A percentile compares a stretch with the other conserved stretches of the same genome.
Evolutionary conservation across 1,140 invertebrate species (phyloP).

Genomic region (Aphidius gifuensis): DNA sequence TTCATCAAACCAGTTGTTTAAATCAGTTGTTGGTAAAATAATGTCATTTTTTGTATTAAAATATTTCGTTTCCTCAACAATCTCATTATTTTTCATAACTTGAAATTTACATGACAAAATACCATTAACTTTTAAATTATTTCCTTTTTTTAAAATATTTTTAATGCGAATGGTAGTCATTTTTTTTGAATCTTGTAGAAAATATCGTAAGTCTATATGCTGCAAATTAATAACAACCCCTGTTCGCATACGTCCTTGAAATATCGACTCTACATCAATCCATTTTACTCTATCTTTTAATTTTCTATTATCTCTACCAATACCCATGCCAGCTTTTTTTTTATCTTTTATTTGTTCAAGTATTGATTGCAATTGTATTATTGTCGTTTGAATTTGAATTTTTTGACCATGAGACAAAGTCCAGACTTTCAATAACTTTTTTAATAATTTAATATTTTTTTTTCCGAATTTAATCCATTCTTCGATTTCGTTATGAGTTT

Average conservation of each 20-base stretch:
- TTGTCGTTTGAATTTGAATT: neutral
- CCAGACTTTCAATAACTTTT: neutral
- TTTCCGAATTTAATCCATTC: neutral
- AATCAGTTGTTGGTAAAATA: constrained; percentile 20
- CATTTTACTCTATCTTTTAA: neutral
- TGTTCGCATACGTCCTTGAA: constrained; percentile 13
- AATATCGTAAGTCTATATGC: constrained; percentile 16
- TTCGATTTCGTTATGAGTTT: neutral
- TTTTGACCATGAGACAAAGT: neutral
- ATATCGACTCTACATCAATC: constrained; percentile 11
- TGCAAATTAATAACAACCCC: constrained; percentile 19
- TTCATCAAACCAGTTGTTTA: constrained; percentile 18
- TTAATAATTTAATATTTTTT: neutral
- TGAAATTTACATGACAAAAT: constrained; percentile 21
- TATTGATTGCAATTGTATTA: neutral
- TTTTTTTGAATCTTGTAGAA: constrained; percentile 16
- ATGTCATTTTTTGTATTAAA: constrained; percentile 24
- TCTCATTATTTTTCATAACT: constrained; percentile 15
- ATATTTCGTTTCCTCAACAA: constrained; percentile 17
- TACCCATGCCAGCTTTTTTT: neutral
- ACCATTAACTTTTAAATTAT: constrained; percentile 23
- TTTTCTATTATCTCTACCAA: neutral
- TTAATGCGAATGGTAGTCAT: neutral
- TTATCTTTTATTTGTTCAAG: neutral
- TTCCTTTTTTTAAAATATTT: constrained; percentile 12